phyloP scores from a whole-genome alignment of 2,888 invertebrate genomes.

The Epirrhoe alternata region DNA sequence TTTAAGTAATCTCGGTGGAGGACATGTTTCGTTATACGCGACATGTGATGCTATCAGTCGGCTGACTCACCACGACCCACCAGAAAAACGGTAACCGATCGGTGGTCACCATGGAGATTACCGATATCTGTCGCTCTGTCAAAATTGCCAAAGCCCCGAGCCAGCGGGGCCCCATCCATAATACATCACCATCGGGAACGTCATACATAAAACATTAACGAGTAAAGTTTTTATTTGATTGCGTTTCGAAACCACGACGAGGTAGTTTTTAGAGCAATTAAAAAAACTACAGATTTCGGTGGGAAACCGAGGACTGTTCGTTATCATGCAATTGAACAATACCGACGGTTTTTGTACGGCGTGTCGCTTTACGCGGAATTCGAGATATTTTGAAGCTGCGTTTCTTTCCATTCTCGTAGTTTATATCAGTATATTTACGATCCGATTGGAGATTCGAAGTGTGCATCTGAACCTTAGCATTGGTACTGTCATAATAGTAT shows the following conservation, averaged over 20 bases:
- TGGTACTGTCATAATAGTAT: conserved; percentile 38
- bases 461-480: conserved; percentile 32
- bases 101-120: conserved; percentile 73
- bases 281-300: conserved; percentile 73
- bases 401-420: conserved; percentile 51
- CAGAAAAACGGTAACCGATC: conserved; percentile 65
- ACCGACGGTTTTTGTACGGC: conserved; percentile 62
- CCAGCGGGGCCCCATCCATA: conserved; percentile 81
- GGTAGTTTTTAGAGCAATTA: conserved; percentile 67
- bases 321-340: conserved; percentile 69
- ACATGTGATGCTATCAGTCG: conserved; percentile 65
- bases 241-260: conserved; percentile 70
- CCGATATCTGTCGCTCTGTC: conserved; percentile 76
- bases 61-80: conserved; percentile 44
- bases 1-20: conserved; percentile 42
- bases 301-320: conserved; percentile 70
- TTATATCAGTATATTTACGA: conserved; percentile 51
- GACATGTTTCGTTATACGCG: conserved; percentile 42
- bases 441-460: conserved; percentile 47
- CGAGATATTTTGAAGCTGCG: conserved; percentile 60
- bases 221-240: conserved; percentile 82
- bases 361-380: conserved; percentile 59
- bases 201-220: conserved; percentile 83
- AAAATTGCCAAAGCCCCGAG: conserved; percentile 75
- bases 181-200: conserved; percentile 74